A percentile compares a stretch with the other conserved stretches of the same genome.
These are phyloP conservation scores for Natator depressus DNA, from an alignment of 2,113 vertebrate species.

Conservation along the genomic window DNA sequence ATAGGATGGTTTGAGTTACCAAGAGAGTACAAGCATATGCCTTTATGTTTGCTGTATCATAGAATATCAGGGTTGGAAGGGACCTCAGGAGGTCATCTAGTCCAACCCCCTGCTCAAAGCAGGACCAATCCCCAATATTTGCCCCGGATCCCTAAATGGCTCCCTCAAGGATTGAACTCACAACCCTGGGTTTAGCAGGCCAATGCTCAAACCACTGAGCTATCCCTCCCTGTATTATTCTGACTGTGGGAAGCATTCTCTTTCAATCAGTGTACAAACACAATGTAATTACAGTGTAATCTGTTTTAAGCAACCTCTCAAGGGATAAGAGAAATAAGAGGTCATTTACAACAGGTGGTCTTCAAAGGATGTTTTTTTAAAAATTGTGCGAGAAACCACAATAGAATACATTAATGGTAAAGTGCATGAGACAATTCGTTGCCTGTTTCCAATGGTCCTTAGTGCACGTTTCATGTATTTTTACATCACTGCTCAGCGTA, in stretches of 20 bases:
- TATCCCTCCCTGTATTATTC: fast-evolving
- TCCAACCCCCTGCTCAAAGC: too few species aligned
- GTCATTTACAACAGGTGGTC: neutral
- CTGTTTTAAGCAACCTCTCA: neutral
- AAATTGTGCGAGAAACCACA: neutral
- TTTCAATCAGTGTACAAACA: neutral
- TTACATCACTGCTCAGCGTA: neutral
- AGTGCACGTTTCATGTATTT: neutral
- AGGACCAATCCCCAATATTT: too few species aligned
- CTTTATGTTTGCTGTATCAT: too few species aligned
- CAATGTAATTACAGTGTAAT: fast-evolving
- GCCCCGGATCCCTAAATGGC: too few species aligned
- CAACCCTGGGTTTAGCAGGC: too few species aligned
- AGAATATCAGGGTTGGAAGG: too few species aligned
- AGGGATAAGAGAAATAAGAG: neutral
- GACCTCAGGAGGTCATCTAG: too few species aligned
- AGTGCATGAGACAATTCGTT: neutral
- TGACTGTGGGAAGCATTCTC: neutral
- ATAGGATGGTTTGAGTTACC: neutral
- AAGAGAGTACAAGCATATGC: neutral
- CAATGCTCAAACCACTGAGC: too few species aligned
- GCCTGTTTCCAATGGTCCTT: neutral
- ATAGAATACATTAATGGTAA: neutral
- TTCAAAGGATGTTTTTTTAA: neutral
- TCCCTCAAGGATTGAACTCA: too few species aligned